A percentile compares a stretch with the other conserved stretches of the same genome.
Conservation (phyloP, 2,888 invertebrate species). For the Frankliniella fusca region DNA sequence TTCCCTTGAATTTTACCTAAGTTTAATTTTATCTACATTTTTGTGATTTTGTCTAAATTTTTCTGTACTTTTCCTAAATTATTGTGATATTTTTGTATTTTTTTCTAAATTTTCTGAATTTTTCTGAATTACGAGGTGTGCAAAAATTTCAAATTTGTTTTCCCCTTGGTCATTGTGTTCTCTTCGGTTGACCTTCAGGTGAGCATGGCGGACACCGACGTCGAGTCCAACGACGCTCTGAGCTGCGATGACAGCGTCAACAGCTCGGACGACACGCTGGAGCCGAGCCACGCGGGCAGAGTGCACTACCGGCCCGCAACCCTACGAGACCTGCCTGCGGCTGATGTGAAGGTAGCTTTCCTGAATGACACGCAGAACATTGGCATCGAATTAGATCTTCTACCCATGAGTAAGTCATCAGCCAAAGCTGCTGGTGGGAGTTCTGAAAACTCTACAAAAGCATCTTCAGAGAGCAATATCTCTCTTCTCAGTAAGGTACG, state of each 20-base stretch:
- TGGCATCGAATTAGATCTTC: not conserved
- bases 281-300: not conserved
- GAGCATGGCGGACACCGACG: constrained; percentile 37
- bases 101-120: too few species aligned
- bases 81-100: too few species aligned
- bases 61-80: not conserved
- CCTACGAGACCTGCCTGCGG: not conserved
- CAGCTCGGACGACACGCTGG: not conserved
- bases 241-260: not conserved
- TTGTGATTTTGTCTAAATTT: not conserved
- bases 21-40: not conserved
- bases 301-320: not conserved
- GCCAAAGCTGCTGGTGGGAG: too few species aligned
- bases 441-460: too few species aligned
- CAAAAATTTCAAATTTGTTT: too few species aligned
- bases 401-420: not conserved
- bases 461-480: not conserved
- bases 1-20: too few species aligned
- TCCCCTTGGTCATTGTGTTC: not conserved
- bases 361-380: constrained; percentile 25
- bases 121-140: not conserved
- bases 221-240: constrained; percentile 38
- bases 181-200: not conserved
- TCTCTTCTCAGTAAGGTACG: not conserved
- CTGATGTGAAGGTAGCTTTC: constrained; percentile 32